A percentile compares a stretch with the other conserved stretches of the same genome.
These are phyloP conservation scores for Meiosimyza platycephala DNA, from an alignment of 2,888 invertebrate species.

Conservation along the genomic window DNA sequence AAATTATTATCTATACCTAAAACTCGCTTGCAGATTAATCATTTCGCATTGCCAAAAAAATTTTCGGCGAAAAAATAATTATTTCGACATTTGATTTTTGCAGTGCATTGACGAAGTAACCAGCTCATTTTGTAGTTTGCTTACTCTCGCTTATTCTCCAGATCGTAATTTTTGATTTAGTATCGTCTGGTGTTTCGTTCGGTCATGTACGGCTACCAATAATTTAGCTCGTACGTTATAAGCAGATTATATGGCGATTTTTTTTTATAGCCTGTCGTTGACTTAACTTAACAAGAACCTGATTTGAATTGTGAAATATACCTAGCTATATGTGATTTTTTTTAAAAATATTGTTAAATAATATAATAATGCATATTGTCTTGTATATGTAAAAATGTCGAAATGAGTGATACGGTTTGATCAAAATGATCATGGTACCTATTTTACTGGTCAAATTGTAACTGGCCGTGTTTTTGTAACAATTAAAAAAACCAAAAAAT, in stretches of 20 bases:
- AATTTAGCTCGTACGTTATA: neutral
- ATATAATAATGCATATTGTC: too few relatives aligned
- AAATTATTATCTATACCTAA: too few relatives aligned
- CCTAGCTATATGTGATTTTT: too few relatives aligned
- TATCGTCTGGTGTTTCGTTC: neutral
- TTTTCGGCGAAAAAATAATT: too few relatives aligned
- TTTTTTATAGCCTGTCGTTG: neutral
- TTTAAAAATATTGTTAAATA: too few relatives aligned
- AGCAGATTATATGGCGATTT: too few relatives aligned
- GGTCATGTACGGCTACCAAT: neutral
- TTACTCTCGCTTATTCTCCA: too few relatives aligned
- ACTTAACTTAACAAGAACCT: neutral
- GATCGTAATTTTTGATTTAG: constrained; percentile 1
- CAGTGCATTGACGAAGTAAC: neutral
- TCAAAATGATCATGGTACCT: constrained; percentile 74
- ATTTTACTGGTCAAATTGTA: constrained; percentile 63
- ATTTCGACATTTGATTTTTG: too few relatives aligned
- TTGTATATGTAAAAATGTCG: constrained; percentile 2
- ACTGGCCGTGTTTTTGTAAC: constrained; percentile 61
- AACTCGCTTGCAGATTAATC: too few relatives aligned
- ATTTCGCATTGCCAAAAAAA: too few relatives aligned
- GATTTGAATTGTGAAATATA: too few relatives aligned
- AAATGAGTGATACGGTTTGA: constrained; percentile 67
- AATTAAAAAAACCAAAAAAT: constrained; percentile 60
- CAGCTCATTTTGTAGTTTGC: too few relatives aligned